Evolutionary conservation across 2,113 vertebrate genomes (phyloP).

Genomic region (Charadrius vociferus): DNA sequence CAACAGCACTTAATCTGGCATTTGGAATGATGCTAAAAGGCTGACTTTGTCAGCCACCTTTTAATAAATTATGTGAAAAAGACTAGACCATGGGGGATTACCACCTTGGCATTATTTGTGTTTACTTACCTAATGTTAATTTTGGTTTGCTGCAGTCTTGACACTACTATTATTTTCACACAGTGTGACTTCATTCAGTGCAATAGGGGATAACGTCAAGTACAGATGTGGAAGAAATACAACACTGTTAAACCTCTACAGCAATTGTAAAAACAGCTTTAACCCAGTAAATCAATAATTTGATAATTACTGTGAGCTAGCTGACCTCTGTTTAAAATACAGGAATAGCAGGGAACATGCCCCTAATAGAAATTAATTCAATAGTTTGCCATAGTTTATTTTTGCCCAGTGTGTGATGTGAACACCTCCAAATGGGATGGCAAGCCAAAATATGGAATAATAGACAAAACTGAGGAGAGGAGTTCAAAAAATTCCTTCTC

Average conservation of each 20-base stretch:
- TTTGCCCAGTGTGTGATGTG: not conserved
- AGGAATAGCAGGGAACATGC: not conserved
- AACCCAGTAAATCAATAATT: slow-evolving; percentile 68
- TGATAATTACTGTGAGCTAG: slow-evolving; percentile 62
- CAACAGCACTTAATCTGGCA: not conserved
- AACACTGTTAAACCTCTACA: slow-evolving; percentile 46
- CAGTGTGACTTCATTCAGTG: slow-evolving; percentile 9
- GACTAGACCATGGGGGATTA: not conserved
- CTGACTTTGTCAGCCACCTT: slow-evolving; percentile 12
- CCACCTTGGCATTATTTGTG: not conserved
- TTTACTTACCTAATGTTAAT: slow-evolving; percentile 35
- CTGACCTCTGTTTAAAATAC: slow-evolving; percentile 63
- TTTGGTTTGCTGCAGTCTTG: slow-evolving; percentile 19
- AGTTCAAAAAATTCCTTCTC: not conserved
- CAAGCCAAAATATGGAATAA: not conserved
- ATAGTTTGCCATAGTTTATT: not conserved
- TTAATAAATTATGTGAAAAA: slow-evolving; percentile 26
- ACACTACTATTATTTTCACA: slow-evolving; percentile 1
- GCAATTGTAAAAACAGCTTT: slow-evolving; percentile 59
- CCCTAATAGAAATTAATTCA: slow-evolving; percentile 3
- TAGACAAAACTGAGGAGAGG: not conserved
- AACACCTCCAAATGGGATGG: not conserved
- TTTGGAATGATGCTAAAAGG: slow-evolving; percentile 19
- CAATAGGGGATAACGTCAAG: slow-evolving; percentile 12
- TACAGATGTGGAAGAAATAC: slow-evolving; percentile 50